These are phyloP conservation scores for Calephelis perditalis DNA, from an alignment of 2,888 invertebrate genomes.

Conservation along the genomic window DNA sequence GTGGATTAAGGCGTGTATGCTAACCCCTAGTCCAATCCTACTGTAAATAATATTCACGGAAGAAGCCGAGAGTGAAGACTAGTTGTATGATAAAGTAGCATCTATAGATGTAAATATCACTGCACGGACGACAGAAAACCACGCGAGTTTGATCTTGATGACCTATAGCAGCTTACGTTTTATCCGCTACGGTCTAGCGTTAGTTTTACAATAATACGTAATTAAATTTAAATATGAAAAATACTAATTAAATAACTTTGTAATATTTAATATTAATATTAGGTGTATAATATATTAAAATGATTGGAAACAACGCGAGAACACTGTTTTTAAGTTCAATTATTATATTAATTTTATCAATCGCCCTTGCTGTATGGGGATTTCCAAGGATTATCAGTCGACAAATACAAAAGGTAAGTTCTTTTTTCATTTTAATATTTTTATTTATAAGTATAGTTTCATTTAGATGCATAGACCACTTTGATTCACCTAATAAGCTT, in stretches of 20 bases:
- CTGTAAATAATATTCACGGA: too few species aligned
- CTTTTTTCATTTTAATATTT: not conserved
- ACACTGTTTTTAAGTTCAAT: slow-evolving; percentile 51
- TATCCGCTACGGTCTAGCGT: slow-evolving; percentile 16
- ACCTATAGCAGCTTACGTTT: slow-evolving; percentile 21
- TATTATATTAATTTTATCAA: slow-evolving; percentile 50
- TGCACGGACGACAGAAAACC: slow-evolving; percentile 16
- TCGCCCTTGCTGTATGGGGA: slow-evolving; percentile 66
- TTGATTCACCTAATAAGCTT: too few species aligned
- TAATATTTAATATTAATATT: slow-evolving; percentile 1
- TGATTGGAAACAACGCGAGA: slow-evolving; percentile 57
- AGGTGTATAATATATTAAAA: slow-evolving; percentile 32
- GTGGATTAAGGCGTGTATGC: too few species aligned
- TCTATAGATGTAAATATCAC: too few species aligned
- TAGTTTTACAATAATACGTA: slow-evolving; percentile 21
- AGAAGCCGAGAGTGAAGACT: too few species aligned
- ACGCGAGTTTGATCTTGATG: slow-evolving; percentile 18
- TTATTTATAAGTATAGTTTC: too few species aligned
- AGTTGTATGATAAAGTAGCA: too few species aligned
- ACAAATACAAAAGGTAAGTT: slow-evolving; percentile 68
- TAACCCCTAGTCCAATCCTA: too few species aligned
- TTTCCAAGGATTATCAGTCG: slow-evolving; percentile 64
- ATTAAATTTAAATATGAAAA: slow-evolving; percentile 13
- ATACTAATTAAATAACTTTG: not conserved
- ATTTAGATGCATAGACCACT: too few species aligned